These are phyloP conservation scores for Eucriotettix oculatus DNA, from an alignment of 2,888 invertebrate genomes.

Conservation along the genomic window DNA sequence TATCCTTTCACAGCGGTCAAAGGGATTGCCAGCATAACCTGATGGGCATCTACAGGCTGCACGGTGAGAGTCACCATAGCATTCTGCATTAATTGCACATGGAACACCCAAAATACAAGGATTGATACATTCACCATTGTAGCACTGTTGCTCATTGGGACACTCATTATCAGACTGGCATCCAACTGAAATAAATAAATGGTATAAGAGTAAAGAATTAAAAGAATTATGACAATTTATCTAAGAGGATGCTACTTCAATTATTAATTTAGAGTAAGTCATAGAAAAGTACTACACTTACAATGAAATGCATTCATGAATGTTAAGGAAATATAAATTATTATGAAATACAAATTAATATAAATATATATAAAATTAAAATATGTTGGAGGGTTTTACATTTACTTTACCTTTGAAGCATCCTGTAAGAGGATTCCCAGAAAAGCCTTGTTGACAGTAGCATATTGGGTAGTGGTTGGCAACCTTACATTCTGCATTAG, in stretches of 20 bases:
- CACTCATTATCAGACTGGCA: constrained; percentile 74
- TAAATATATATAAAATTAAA: no score
- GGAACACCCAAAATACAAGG: constrained; percentile 66
- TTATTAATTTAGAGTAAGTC: no score
- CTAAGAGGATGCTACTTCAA: no score
- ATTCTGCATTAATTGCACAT: constrained; percentile 71
- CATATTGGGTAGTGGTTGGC: constrained; percentile 74
- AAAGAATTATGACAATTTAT: no score
- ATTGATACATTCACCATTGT: constrained; percentile 64
- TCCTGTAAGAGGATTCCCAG: constrained; percentile 69
- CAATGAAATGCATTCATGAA: no score
- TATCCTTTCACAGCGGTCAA: constrained; percentile 53
- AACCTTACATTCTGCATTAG: constrained; percentile 66
- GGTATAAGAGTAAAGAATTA: no score
- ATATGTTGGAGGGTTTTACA: no score
- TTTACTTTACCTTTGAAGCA: constrained; percentile 50
- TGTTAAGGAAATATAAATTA: no score
- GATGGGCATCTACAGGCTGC: constrained; percentile 63
- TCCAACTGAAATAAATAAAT: constrained; percentile 39
- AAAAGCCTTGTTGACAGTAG: constrained; percentile 62
- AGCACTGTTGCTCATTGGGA: constrained; percentile 60
- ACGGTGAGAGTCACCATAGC: constrained; percentile 63
- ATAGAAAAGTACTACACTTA: no score
- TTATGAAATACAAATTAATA: no score
- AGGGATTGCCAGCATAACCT: constrained; percentile 66